Evolutionary conservation across 2,888 invertebrate species (phyloP).

Genomic region (Chalcis sispes): DNA sequence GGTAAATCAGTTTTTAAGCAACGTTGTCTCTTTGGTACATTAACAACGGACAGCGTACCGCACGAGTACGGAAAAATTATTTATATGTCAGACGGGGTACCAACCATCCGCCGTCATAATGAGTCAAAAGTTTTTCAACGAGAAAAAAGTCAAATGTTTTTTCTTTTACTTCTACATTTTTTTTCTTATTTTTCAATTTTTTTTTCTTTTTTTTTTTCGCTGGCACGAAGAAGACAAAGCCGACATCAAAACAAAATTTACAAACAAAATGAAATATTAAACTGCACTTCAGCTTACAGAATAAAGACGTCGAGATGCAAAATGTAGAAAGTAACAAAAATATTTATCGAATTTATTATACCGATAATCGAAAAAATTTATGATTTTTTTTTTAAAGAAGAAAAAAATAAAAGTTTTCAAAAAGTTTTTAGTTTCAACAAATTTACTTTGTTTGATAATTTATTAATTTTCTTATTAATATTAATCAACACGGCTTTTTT

Average conservation of each 20-base stretch:
- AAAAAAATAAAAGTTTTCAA: background rate
- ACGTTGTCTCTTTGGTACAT: slow-evolving; percentile 74
- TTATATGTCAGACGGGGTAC: slow-evolving; percentile 60
- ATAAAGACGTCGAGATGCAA: background rate
- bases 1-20: slow-evolving; percentile 59
- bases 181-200: background rate
- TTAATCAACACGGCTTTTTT: slow-evolving; percentile 23
- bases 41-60: slow-evolving; percentile 72
- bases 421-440: background rate
- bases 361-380: background rate
- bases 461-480: no score
- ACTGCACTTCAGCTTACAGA: no score
- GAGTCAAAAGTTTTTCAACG: slow-evolving; percentile 51
- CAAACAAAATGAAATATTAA: background rate
- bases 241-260: slow-evolving; percentile 28
- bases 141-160: slow-evolving; percentile 53
- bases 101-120: slow-evolving; percentile 67
- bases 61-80: slow-evolving; percentile 62
- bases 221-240: slow-evolving; percentile 45
- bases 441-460: background rate
- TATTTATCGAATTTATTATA: background rate
- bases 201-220: slow-evolving; percentile 42
- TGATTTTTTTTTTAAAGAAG: background rate
- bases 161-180: slow-evolving; percentile 41
- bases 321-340: background rate